These are phyloP conservation scores for Ceratothoa steindachneri DNA, from an alignment of 2,888 invertebrate species.

Conservation along the genomic window DNA sequence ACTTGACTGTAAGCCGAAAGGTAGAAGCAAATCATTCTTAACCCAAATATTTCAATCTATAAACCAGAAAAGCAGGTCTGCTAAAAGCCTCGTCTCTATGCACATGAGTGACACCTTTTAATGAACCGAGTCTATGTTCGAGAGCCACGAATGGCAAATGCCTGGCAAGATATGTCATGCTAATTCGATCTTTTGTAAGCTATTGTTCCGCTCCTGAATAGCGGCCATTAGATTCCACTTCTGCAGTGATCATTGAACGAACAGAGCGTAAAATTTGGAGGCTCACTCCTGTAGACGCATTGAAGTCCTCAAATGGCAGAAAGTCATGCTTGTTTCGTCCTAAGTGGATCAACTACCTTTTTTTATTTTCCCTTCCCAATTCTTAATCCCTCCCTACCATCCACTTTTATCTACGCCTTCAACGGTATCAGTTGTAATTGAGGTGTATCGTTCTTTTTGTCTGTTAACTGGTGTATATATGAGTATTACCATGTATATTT, in stretches of 20 bases:
- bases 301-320: background rate
- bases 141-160: background rate
- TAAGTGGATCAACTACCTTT: background rate
- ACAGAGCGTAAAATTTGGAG: background rate
- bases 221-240: background rate
- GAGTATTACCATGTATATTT: no score
- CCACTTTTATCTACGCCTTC: no score
- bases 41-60: background rate
- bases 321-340: background rate
- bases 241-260: background rate
- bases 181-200: background rate
- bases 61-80: constrained; percentile 4
- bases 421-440: no score
- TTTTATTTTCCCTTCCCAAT: no score
- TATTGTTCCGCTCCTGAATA: background rate
- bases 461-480: no score
- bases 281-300: background rate
- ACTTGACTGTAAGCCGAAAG: constrained; percentile 3
- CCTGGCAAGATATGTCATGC: constrained; percentile 8
- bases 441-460: no score
- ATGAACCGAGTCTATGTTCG: background rate
- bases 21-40: constrained; percentile 4
- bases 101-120: background rate
- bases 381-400: no score
- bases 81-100: background rate